phyloP scores from a whole-genome alignment of 2,888 invertebrate species.

The Amphimallon solstitiale region DNA sequence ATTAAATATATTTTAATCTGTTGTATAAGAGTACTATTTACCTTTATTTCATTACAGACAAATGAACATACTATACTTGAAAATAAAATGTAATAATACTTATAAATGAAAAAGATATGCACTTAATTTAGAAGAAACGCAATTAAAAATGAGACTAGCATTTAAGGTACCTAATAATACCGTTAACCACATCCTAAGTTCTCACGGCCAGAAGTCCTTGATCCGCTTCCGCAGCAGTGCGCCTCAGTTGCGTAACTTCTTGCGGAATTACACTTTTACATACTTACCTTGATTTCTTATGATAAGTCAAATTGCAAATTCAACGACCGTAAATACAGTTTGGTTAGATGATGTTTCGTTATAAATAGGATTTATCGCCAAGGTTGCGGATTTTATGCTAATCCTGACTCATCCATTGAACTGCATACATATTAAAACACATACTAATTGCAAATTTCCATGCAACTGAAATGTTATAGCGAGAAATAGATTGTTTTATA shows the following conservation, averaged over 20 bases:
- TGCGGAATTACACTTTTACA: conserved; percentile 48
- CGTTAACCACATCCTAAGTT: conserved; percentile 45
- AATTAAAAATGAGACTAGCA: conserved; percentile 10
- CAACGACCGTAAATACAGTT: conserved; percentile 35
- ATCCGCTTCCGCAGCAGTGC: conserved; percentile 48
- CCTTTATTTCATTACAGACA: no score
- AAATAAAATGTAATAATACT: no score
- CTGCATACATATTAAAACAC: conserved; percentile 1
- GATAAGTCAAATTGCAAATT: conserved; percentile 41
- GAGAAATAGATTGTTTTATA: no score
- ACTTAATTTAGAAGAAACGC: no score
- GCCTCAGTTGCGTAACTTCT: conserved; percentile 40
- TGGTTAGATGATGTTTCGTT: conserved; percentile 9
- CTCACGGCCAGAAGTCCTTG: conserved; percentile 49
- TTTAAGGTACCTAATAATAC: conserved; percentile 31
- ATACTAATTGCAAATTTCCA: no score
- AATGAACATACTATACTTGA: no score
- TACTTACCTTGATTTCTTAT: conserved; percentile 44
- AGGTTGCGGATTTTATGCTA: conserved; percentile 19
- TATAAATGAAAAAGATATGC: no score
- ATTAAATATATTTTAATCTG: no score
- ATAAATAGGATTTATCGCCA: conserved; percentile 21
- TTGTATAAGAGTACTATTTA: no score
- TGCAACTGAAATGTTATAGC: no score
- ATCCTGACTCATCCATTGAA: conserved; percentile 22